A percentile compares a stretch with the other conserved stretches of the same genome.
Evolutionary conservation across 2,888 invertebrate species (phyloP).

Genomic region (Tenthredo notha): DNA sequence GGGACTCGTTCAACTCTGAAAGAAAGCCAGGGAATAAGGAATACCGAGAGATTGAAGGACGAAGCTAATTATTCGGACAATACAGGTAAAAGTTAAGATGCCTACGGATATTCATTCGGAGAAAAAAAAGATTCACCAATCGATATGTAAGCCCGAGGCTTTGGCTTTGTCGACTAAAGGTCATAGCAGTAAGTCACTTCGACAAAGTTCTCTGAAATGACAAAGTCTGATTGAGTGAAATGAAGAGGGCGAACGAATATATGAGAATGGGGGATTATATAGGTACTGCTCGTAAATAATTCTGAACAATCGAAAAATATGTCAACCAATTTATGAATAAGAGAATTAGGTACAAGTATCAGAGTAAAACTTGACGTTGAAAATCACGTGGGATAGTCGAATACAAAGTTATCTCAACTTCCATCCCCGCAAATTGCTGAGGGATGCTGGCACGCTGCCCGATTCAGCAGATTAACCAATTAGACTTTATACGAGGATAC

Average conservation of each 20-base stretch:
- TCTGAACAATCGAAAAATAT: background rate
- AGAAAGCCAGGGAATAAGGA: background rate
- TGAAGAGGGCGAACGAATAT: background rate
- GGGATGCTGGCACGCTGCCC: conserved; percentile 15
- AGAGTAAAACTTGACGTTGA: background rate
- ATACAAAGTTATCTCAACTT: background rate
- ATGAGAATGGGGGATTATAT: background rate
- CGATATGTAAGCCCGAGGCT: background rate
- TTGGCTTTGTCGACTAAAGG: background rate
- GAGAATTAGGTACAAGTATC: background rate
- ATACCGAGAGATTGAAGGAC: background rate
- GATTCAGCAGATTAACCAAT: conserved; percentile 24
- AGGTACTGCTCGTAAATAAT: background rate
- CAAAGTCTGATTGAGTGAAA: background rate
- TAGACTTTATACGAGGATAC: background rate
- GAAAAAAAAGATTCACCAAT: background rate
- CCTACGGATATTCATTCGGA: background rate
- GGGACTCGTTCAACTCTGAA: conserved; percentile 24
- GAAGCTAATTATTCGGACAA: background rate
- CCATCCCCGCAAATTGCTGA: conserved; percentile 1
- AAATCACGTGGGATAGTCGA: background rate
- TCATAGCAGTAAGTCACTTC: background rate
- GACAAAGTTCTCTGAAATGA: background rate
- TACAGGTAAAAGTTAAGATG: background rate
- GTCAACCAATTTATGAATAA: background rate